These are phyloP conservation scores for Chaitophorus viminalis DNA, from an alignment of 2,888 invertebrate species.

Conservation along the genomic window DNA sequence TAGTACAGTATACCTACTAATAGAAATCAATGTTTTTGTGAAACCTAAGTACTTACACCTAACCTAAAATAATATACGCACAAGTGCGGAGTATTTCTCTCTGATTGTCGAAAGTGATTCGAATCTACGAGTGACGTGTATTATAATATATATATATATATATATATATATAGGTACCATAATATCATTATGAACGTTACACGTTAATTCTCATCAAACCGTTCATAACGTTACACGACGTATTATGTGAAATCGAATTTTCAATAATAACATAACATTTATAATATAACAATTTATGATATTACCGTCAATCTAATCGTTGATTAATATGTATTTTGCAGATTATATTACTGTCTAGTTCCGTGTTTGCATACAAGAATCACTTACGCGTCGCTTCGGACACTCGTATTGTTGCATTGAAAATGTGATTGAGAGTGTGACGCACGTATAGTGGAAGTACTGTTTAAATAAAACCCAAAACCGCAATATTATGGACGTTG, in stretches of 20 bases:
- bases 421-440: slow-evolving; percentile 37
- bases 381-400: neutral
- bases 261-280: too few species aligned
- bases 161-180: too few species aligned
- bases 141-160: too few species aligned
- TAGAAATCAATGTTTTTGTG: neutral
- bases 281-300: too few species aligned
- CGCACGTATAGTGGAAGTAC: neutral
- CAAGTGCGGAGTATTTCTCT: too few species aligned
- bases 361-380: neutral
- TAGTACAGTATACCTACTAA: too few species aligned
- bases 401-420: neutral
- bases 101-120: too few species aligned
- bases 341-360: slow-evolving; percentile 19
- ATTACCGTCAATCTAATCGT: too few species aligned
- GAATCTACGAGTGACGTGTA: too few species aligned
- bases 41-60: neutral
- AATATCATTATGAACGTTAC: too few species aligned
- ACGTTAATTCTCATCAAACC: too few species aligned
- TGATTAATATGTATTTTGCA: neutral
- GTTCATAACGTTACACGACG: neutral
- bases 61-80: neutral
- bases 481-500: slow-evolving; percentile 48
- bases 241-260: neutral
- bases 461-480: neutral